Evolutionary conservation across 2,113 vertebrate genomes (phyloP), one percentile per base, ranked within the genome.

Genomic region (Anhinga anhinga): DNA sequence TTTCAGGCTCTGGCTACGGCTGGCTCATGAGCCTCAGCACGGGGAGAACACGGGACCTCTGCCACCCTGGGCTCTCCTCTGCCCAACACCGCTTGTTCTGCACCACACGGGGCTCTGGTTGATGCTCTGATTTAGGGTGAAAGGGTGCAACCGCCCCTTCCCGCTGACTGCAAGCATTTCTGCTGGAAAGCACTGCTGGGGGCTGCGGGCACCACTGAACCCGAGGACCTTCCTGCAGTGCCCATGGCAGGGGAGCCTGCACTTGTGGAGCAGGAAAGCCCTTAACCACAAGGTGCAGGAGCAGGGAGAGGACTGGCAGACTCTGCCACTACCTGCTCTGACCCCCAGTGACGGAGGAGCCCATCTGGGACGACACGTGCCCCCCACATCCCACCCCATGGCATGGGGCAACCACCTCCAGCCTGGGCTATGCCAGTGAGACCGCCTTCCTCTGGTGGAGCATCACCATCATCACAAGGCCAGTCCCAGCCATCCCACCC

Each of bases 141-240:
- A 67, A 82, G 13, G 22, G 4, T 12, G 13, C 29, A 26, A n/a
- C 20, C 1, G 2, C 9, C 7, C 52, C 10, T 44, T 42, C 38
- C 42, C 4, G 1, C 9, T 3, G 45, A 29, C 0, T 2, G 15
- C 53, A 42, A 27, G 15, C 0, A 2, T 36, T 66, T 44, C 25
- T 15, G 36, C 49, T 26, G 38, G 42, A 29, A 59, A 34, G 40
- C 6, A 4, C 17, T 38, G 59, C 81, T 3, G 26, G 18, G 19
- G 11, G 16, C 66, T 30, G 38, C 1, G 17, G 34, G 47, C 58
- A 15, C 4, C 3, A 3, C 80, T n/a, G 52, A 85, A 53, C 40
- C 36, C 1, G 1, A 62, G 56, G n/a, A 22, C 10, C 23, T 11
- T 19, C 79, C 88, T 18, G 19, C 40, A 8, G 8, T 3, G 6